A percentile compares a stretch with the other conserved stretches of the same genome.
phyloP scores from a whole-genome alignment of 2,888 invertebrate species.

The Tortrix viridana region DNA sequence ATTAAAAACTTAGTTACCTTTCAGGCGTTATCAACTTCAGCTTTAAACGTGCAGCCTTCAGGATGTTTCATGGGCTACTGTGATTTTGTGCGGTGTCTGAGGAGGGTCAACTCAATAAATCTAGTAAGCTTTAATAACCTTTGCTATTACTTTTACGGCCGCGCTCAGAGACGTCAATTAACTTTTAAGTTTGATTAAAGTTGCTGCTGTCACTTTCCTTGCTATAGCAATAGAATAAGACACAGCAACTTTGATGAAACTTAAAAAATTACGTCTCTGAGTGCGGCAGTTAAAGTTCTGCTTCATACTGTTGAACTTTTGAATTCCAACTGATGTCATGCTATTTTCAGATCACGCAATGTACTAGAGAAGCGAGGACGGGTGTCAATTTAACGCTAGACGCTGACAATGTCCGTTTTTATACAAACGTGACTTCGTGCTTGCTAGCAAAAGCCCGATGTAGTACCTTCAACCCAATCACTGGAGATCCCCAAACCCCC shows the following conservation, averaged over 20 bases:
- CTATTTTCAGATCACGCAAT: conserved; percentile 77
- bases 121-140: conserved; percentile 66
- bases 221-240: too few species aligned
- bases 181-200: too few species aligned
- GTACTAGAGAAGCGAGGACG: conserved; percentile 79
- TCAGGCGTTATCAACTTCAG: conserved; percentile 72
- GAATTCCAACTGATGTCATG: not conserved
- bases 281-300: too few species aligned
- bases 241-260: too few species aligned
- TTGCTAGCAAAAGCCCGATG: conserved; percentile 86
- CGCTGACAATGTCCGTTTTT: conserved; percentile 81
- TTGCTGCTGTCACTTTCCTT: too few species aligned
- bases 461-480: conserved; percentile 86
- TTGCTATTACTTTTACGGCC: too few species aligned
- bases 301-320: not conserved
- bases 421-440: conserved; percentile 87
- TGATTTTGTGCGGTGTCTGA: conserved; percentile 84
- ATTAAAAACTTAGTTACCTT: conserved; percentile 35
- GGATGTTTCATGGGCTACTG: conserved; percentile 85
- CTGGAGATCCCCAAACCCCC: conserved; percentile 85
- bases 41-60: conserved; percentile 74
- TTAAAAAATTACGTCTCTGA: too few species aligned
- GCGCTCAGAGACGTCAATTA: too few species aligned
- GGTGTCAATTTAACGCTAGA: conserved; percentile 77
- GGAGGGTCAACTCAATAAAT: conserved; percentile 82